These are phyloP conservation scores for Microctenopoma steveboyesi DNA, from an alignment of 2,797 vertebrate species.

Conservation along the genomic window DNA sequence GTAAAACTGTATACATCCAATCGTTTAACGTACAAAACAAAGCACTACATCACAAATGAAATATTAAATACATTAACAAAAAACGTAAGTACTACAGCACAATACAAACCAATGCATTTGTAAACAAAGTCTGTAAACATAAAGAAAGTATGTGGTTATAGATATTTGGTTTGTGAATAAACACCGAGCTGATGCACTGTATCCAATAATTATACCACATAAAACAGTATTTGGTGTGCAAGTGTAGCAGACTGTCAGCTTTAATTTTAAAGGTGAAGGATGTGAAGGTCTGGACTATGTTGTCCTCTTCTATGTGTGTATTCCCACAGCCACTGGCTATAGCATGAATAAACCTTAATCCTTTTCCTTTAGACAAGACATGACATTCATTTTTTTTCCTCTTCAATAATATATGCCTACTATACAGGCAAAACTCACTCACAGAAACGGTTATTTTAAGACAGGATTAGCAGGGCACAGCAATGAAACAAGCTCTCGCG, in stretches of 20 bases:
- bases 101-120: conserved; percentile 64
- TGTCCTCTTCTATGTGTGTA: conserved; percentile 19
- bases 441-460: conserved; percentile 32
- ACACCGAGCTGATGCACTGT: conserved; percentile 55
- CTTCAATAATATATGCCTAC: conserved; percentile 10
- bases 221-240: conserved; percentile 68
- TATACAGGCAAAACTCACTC: conserved; percentile 20
- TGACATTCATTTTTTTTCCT: conserved; percentile 36
- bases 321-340: conserved; percentile 29
- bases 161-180: conserved; percentile 74
- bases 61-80: conserved; percentile 71
- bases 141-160: conserved; percentile 63
- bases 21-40: conserved; percentile 52
- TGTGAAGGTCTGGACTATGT: conserved; percentile 32
- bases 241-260: conserved; percentile 65
- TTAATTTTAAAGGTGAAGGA: conserved; percentile 36
- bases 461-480: conserved; percentile 39
- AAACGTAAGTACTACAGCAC: conserved; percentile 61
- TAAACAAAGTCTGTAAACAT: conserved; percentile 73
- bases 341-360: conserved; percentile 36
- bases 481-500: conserved; percentile 37
- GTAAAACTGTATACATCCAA: conserved; percentile 69
- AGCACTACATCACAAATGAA: conserved; percentile 67
- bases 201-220: conserved; percentile 50
- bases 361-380: conserved; percentile 34